Evolutionary conservation across 2,888 invertebrate species (phyloP), one percentile per base, ranked within the genome.

Genomic region (Myopa tessellatipennis): DNA sequence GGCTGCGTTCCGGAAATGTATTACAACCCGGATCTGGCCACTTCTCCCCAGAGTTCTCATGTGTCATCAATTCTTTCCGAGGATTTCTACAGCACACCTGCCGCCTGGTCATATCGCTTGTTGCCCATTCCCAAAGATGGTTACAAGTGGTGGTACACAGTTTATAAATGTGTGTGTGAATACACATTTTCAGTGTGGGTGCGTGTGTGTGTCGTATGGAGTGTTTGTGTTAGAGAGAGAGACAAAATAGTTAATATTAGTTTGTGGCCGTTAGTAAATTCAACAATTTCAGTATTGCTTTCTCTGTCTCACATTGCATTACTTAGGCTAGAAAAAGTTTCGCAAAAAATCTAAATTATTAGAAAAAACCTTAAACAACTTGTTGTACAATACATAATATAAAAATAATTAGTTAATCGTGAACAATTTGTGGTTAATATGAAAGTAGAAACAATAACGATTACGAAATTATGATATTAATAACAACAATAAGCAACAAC

Each of bases 41-140:
- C 89, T 89, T 89, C 89, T 88, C 89, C 89, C 89, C 89, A 87
- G 89, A 89, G 89, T 83, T 83, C 87, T 82, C 84, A 85, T 83
- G 81, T 86, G 81, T 86, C 84, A 82, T 80, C 85, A 87, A 86
- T 87, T 87, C 85, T 87, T 85, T 88, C 82, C 89, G 90, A 89
- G 89, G 90, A 89, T 88, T 89, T 89, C 90, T 89, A 89, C 88
- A 89, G 88, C 90, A 89, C 89, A 89, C 89, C 92, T 92, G 91
- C 92, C 91, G 91, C 90, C 90, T 92, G 92, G 92, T 92, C 92
- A 91, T 92, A 92, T 92, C 91, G 92, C 92, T 92, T 92, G 86
- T 92, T 92, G 92, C 92, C 92, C 92, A 92, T 92, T 92, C 92
- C 92, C 91, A 91, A 86, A 87, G 85, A 86, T 87, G 82, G 86